Evolutionary conservation across 2,888 invertebrate genomes (phyloP).

Genomic region (Apodemia hepburni): DNA sequence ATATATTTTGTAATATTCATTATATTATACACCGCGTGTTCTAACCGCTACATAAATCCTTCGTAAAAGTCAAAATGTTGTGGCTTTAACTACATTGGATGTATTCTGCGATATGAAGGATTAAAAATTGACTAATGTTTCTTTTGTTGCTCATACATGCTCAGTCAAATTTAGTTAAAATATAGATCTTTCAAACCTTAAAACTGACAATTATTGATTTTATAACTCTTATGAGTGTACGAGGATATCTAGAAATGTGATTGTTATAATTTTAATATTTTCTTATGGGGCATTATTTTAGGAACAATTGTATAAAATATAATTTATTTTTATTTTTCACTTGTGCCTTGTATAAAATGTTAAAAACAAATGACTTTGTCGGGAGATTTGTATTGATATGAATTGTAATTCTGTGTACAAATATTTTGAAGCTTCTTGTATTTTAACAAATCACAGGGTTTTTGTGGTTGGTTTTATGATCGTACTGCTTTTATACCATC

Average conservation of each 20-base stretch:
- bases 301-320: not conserved
- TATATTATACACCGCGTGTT: no score
- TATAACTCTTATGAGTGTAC: not conserved
- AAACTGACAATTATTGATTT: not conserved
- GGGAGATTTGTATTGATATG: not conserved
- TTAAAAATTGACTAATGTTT: not conserved
- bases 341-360: constrained; percentile 5
- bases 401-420: not conserved
- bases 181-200: not conserved
- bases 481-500: no score
- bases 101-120: not conserved
- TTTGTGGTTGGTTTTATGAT: not conserved
- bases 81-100: not conserved
- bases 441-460: not conserved
- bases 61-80: not conserved
- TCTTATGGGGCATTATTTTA: constrained; percentile 1
- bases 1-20: no score
- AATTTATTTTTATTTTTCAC: not conserved
- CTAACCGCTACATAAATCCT: no score
- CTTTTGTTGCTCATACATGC: no score
- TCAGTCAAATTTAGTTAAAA: no score
- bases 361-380: not conserved
- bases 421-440: not conserved
- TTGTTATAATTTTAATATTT: not conserved
- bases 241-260: not conserved